A percentile compares a stretch with the other conserved stretches of the same genome.
These are phyloP conservation scores for Oryzias melastigma DNA, from an alignment of 2,113 vertebrate species.

Conservation along the genomic window DNA sequence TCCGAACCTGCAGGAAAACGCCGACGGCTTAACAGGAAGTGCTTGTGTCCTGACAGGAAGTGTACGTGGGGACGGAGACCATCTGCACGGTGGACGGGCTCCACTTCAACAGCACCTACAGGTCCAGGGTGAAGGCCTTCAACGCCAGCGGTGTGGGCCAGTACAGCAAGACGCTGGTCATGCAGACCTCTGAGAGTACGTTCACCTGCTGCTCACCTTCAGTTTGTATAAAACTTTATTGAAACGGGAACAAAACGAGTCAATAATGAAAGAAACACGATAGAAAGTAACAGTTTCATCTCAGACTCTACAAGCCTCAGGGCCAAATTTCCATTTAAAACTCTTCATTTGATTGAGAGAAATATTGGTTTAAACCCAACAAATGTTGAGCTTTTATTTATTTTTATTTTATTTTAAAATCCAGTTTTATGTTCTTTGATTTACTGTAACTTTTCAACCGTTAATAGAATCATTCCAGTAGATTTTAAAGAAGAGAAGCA, in stretches of 20 bases:
- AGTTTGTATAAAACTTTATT: background rate
- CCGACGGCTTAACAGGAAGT: conserved; percentile 18
- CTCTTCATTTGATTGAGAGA: no score
- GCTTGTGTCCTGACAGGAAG: conserved; percentile 81
- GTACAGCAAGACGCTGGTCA: conserved; percentile 97
- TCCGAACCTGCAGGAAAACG: background rate
- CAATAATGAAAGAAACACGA: no score
- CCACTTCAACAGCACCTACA: conserved; percentile 98
- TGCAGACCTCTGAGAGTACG: conserved; percentile 97
- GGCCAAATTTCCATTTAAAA: no score
- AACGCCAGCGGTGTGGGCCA: conserved; percentile 93
- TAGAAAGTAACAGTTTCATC: no score
- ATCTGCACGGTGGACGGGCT: conserved; percentile 99
- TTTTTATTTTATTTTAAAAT: no score
- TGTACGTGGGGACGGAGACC: conserved; percentile 96
- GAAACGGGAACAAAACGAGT: background rate
- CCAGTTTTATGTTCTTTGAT: no score
- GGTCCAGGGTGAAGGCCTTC: conserved; percentile 93
- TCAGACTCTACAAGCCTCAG: no score
- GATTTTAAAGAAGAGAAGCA: no score
- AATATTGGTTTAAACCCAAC: no score
- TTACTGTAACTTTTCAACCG: no score
- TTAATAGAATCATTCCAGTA: no score
- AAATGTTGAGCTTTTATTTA: no score
- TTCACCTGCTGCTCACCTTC: conserved; percentile 10